Evolutionary conservation across 2,113 vertebrate species (phyloP), one percentile per base, ranked within the genome.

Genomic region (Cairina moschata): DNA sequence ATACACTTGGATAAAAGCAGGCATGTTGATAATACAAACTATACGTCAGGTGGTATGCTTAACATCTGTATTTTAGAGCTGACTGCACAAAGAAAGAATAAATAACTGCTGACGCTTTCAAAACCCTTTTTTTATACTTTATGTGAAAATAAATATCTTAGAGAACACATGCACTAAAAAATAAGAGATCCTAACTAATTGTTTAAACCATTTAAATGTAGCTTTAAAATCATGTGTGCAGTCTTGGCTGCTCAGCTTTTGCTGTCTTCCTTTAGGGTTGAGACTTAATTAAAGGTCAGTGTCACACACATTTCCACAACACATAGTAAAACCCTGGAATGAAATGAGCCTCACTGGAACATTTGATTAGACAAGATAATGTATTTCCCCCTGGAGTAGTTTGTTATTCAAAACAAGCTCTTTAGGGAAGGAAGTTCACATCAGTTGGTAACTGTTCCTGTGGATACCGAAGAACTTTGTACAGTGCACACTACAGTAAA

Each of bases 321-420:
- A 79, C 83, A 56, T 88, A 93, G 95, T 94, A 96, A 96, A 93
- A 91, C 69, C 67, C 67, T 93, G 79, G 88, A 93, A 97, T 94
- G 84, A 96, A 97, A 84, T 90, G 62, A 92, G 60, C 79, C 65
- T 96, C 79, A 60, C 95, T 96, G 80, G 90, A 97, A 94, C 95
- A 81, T 97, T 97, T 97, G 96, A 96, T 97, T 96, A 96, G 95
- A 95, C 92, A 95, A 96, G 95, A 97, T 96, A 97, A 95, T 92
- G 59, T 69, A 93, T 97, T 97, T 96, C 97, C 97, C 97, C 55
- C 92, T 88, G 92, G 97, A 96, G 83, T 94, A 92, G 93, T 95
- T 96, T 97, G 95, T 97, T 97, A 96, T 97, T 97, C 97, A 97
- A 97, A 97, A 97, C 95, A 97, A 95, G 91, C 94, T 96, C 96